phyloP scores from a whole-genome alignment of 2,888 invertebrate species.

The Metopia argyrocephala region DNA sequence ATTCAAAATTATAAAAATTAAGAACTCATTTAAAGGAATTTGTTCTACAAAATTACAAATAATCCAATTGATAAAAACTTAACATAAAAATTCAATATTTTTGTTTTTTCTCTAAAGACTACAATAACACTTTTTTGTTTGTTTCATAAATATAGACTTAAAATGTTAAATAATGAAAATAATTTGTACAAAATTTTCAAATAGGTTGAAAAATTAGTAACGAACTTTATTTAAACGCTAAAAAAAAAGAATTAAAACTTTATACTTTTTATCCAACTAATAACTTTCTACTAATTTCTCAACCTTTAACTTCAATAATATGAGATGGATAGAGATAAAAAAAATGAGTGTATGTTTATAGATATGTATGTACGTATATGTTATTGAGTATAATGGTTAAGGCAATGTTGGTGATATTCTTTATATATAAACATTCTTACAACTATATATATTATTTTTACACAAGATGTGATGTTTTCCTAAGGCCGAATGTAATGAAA shows the following conservation, averaged over 20 bases:
- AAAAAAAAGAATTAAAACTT: not conserved
- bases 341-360: not conserved
- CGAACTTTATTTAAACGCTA: not conserved
- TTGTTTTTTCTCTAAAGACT: no score
- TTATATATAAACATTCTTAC: conserved; percentile 9
- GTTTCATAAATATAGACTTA: conserved; percentile 26
- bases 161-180: conserved; percentile 17
- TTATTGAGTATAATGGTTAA: not conserved
- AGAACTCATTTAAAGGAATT: conserved; percentile 31
- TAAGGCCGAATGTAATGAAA: no score
- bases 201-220: conserved; percentile 23
- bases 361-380: not conserved
- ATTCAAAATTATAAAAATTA: conserved; percentile 1
- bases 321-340: not conserved
- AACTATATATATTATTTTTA: conserved; percentile 1
- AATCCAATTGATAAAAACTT: conserved; percentile 43
- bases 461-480: conserved; percentile 14
- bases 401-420: not conserved
- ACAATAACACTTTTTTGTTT: no score
- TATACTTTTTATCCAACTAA: not conserved
- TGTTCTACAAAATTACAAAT: conserved; percentile 18
- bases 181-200: conserved; percentile 46
- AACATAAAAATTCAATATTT: conserved; percentile 40
- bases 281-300: conserved; percentile 4
- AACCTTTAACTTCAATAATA: not conserved